Percentiles rank a stretch among this genome's conserved stretches.
phyloP scores from a whole-genome alignment of 2,888 invertebrate genomes.

The Osedax fenrisi region DNA sequence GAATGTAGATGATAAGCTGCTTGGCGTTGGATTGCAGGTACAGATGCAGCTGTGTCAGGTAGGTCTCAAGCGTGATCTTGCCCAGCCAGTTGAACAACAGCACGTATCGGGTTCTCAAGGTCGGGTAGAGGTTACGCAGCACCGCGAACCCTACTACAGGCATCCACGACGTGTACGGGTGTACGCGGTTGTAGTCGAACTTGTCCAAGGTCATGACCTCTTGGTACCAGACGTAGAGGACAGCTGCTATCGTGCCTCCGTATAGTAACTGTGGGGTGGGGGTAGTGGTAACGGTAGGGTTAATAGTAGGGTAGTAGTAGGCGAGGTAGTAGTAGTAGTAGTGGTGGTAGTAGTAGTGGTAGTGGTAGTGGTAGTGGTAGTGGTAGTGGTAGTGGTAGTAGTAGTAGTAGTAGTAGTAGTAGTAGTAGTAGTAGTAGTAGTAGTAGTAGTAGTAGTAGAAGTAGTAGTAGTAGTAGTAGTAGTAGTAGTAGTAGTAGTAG shows the following conservation, averaged over 20 bases:
- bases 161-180: conserved; percentile 40
- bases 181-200: conserved; percentile 37
- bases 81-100: conserved; percentile 40
- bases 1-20: conserved; percentile 38
- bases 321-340: too few relatives aligned
- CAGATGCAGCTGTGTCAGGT: conserved; percentile 42
- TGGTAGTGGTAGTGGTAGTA: conserved; percentile 15
- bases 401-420: neutral
- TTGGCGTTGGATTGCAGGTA: conserved; percentile 43
- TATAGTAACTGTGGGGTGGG: too few relatives aligned
- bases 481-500: neutral
- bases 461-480: neutral
- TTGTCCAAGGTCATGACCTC: conserved; percentile 37
- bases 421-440: neutral
- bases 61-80: conserved; percentile 43
- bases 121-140: conserved; percentile 38
- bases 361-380: conserved; percentile 24
- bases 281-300: too few relatives aligned
- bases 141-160: conserved; percentile 39
- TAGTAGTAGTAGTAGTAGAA: neutral
- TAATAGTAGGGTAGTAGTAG: too few relatives aligned
- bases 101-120: conserved; percentile 37
- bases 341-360: conserved; percentile 34
- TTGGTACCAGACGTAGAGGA: conserved; percentile 35
- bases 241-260: too few relatives aligned